Conservation (phyloP, 2,888 invertebrate genomes). For the Sminthurinus aureus region DNA sequence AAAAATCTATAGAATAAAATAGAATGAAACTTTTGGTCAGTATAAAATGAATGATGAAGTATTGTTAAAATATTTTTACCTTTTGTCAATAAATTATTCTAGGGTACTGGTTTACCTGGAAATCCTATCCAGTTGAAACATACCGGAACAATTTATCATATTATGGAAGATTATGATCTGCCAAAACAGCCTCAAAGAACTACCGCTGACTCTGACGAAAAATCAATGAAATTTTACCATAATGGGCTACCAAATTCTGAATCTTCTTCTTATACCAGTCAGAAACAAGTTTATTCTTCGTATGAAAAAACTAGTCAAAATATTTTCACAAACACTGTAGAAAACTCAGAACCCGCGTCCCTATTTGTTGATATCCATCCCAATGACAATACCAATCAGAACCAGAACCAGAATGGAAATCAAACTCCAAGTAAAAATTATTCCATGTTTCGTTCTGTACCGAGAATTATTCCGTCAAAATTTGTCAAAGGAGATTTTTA, state of each 20-base stretch:
- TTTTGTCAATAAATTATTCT: background rate
- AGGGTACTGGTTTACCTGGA: slow-evolving; percentile 12
- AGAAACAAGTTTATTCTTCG: background rate
- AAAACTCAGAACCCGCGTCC: background rate
- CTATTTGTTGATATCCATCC: background rate
- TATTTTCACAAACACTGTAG: background rate
- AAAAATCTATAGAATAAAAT: too few species aligned
- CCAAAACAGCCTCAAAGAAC: background rate
- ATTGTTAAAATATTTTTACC: background rate
- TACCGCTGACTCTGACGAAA: background rate
- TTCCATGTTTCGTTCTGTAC: background rate
- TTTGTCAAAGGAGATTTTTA: slow-evolving; percentile 72
- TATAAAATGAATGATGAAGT: background rate
- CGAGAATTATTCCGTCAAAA: slow-evolving; percentile 62
- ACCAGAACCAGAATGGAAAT: background rate
- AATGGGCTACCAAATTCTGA: background rate
- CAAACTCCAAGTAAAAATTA: background rate
- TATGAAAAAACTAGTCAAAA: background rate
- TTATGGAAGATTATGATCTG: slow-evolving; percentile 16
- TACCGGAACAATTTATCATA: slow-evolving; percentile 19
- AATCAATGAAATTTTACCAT: background rate
- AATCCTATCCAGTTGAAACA: background rate
- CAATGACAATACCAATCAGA: background rate
- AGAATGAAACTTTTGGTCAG: too few species aligned
- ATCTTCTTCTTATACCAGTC: background rate